Evolutionary conservation across 1,140 invertebrate genomes (phyloP), one percentile per base, ranked within the genome.

Genomic region (Platyura marginata): DNA sequence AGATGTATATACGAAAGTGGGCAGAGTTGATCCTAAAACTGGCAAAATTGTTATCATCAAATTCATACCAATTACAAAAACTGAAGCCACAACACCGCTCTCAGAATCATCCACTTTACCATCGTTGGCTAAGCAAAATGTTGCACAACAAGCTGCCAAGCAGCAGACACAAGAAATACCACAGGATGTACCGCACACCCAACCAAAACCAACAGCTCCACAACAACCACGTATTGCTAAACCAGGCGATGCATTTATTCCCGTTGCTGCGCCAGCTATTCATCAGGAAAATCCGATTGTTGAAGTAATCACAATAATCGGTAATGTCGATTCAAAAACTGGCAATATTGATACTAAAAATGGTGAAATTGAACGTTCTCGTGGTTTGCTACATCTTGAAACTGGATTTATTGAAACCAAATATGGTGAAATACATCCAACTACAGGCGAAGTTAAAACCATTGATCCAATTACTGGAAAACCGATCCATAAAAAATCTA

Each of bases 241-340:
- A 8, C 6, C 25, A 29, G 25, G 25, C 6, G 25, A 29, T 29
- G 25, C 25, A 29, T 29, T 29, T 29, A 29, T 29, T 29, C 25
- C 25, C 6, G 25, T 29, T 8, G 6, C 25, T 8, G 25, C 25
- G 6, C 6, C 6, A 8, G 13, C 25, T 8, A 63, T 68, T 8
- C 70, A 70, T 45, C 69, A 72, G 53, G 69, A 68, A 43, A 70
- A 72, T 51, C 69, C 70, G n/a, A 59, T 71, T 10, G 54, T 44
- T 21, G 37, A 44, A 36, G 52, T 72, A 6, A 65, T 70, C 48
- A 64, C 68, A 25, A 61, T 60, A 9, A 61, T 66, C 3, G 63
- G 71, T 3, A 65, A 70, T 48, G 55, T 66, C 8, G 64, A 66
- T 50, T 62, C 64, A 13, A 49, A 41, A 15, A 60, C 56, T 36